Evolutionary conservation across 2,797 vertebrate genomes (phyloP).

Genomic region (Petrocephalus schoutedeni): DNA sequence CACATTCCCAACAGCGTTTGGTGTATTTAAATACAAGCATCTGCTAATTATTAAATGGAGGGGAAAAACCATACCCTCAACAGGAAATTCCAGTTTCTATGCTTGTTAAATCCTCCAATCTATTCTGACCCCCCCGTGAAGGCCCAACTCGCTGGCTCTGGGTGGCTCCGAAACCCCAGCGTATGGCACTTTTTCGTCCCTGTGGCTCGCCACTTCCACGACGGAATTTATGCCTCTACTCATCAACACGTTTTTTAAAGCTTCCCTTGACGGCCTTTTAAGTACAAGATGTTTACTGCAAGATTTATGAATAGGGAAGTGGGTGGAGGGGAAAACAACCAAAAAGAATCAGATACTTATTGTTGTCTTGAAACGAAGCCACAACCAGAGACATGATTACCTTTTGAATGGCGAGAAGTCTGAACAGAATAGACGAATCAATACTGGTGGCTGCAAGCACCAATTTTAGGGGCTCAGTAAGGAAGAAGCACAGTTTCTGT

Average conservation of each 20-base stretch:
- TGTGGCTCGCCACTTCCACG: slow-evolving; percentile 2
- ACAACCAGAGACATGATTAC: background rate
- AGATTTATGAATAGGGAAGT: background rate
- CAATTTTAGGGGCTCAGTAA: background rate
- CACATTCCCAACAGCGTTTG: background rate
- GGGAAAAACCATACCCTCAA: background rate
- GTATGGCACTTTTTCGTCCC: background rate
- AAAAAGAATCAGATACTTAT: slow-evolving; percentile 13
- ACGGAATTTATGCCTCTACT: slow-evolving; percentile 34
- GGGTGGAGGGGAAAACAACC: background rate
- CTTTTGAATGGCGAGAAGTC: background rate
- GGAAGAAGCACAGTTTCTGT: background rate
- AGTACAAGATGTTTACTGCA: background rate
- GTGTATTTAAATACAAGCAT: background rate
- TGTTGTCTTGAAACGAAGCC: background rate
- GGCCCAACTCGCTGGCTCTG: background rate
- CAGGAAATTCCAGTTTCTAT: background rate
- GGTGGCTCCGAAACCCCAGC: background rate
- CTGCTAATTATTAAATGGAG: background rate
- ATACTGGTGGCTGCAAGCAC: background rate
- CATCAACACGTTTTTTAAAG: slow-evolving; percentile 44
- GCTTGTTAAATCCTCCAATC: background rate
- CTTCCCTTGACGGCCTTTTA: slow-evolving; percentile 46
- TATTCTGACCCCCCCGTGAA: background rate
- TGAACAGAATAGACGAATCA: background rate